Conservation (phyloP, 2,797 vertebrate species). For the Rhynchonycteris naso region DNA sequence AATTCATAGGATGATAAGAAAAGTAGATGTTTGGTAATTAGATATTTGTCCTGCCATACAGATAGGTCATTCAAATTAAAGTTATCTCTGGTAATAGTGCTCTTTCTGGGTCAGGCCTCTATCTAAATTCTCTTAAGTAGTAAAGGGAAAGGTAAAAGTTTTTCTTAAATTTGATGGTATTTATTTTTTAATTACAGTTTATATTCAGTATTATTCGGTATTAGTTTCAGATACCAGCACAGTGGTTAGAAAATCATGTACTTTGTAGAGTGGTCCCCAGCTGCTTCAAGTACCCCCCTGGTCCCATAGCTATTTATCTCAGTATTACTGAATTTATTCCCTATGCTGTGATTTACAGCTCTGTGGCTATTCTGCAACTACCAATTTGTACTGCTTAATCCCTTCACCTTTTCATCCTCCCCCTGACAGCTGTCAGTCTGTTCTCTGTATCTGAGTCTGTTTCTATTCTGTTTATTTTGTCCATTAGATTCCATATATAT, state of each 20-base stretch:
- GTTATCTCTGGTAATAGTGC: not conserved
- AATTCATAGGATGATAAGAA: not conserved
- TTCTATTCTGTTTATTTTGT: not conserved
- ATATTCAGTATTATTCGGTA: not conserved
- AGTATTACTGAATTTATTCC: not conserved
- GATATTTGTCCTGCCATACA: too few species aligned
- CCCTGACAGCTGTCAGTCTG: not conserved
- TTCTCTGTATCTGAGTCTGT: not conserved
- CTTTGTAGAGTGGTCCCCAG: not conserved
- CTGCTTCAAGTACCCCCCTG: not conserved
- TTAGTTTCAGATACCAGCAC: not conserved
- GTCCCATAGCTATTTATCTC: not conserved
- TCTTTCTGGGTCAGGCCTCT: not conserved
- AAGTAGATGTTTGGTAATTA: too few species aligned
- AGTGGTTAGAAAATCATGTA: not conserved
- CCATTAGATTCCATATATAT: not conserved
- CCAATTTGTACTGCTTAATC: not conserved
- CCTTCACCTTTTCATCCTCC: not conserved
- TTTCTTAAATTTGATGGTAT: not conserved
- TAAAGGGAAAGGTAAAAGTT: not conserved
- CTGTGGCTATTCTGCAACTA: not conserved
- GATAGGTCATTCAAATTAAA: not conserved
- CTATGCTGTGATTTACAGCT: not conserved
- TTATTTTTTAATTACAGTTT: not conserved
- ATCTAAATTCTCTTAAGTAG: not conserved